Evolutionary conservation across 1,140 invertebrate genomes (phyloP).

Genomic region (Ceratina japonica): DNA sequence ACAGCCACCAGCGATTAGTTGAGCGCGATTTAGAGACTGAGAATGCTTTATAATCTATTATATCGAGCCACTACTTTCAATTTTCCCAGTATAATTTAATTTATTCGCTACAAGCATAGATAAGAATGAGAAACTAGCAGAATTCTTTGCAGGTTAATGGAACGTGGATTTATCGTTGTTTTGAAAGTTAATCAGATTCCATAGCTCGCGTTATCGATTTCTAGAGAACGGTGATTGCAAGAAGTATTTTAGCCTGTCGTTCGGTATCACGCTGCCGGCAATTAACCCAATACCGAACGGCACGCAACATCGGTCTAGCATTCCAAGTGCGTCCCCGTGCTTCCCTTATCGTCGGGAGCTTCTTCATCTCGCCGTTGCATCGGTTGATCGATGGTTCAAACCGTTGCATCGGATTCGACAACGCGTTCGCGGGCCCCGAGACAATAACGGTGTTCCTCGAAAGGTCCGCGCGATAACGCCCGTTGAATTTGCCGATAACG

Average conservation of each 20-base stretch:
- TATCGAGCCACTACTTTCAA: background rate
- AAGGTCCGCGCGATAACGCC: background rate
- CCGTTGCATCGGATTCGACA: background rate
- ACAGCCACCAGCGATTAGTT: too few species aligned
- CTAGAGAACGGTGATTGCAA: conserved; percentile 25
- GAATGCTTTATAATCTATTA: too few species aligned
- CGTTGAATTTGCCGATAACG: background rate
- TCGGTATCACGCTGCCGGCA: conserved; percentile 26
- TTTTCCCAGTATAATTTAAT: too few species aligned
- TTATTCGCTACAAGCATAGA: too few species aligned
- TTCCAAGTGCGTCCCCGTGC: conserved; percentile 18
- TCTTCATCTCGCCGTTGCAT: background rate
- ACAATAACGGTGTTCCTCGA: background rate
- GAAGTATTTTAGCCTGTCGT: conserved; percentile 34
- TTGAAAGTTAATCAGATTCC: background rate
- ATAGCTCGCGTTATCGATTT: background rate
- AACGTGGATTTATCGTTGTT: conserved; percentile 4
- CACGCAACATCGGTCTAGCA: conserved; percentile 39
- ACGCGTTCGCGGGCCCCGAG: background rate
- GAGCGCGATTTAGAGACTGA: too few species aligned
- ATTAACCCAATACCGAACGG: conserved; percentile 37
- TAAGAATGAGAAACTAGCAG: background rate
- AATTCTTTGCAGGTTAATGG: background rate
- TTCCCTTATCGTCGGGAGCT: background rate
- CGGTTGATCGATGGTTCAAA: background rate